These are phyloP conservation scores for Chymomyza procnemis DNA, from an alignment of 2,888 invertebrate species.

Conservation along the genomic window DNA sequence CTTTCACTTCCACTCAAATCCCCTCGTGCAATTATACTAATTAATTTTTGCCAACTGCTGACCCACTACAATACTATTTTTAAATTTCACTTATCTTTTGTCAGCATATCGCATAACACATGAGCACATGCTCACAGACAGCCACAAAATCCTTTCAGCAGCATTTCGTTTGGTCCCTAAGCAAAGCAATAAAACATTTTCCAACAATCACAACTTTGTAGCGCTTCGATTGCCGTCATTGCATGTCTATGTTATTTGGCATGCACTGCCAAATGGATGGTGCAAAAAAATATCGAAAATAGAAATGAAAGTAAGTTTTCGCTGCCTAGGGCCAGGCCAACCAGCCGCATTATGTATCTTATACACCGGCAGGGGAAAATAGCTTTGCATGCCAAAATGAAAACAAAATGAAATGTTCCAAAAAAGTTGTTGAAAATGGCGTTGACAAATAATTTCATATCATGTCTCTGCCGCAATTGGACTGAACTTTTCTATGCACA, in stretches of 20 bases:
- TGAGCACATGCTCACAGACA: background rate
- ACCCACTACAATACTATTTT: background rate
- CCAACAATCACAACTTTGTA: conserved; percentile 62
- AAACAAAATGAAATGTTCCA: conserved; percentile 67
- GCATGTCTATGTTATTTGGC: conserved; percentile 53
- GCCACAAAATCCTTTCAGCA: background rate
- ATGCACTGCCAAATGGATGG: conserved; percentile 34
- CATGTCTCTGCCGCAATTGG: conserved; percentile 44
- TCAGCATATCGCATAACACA: background rate
- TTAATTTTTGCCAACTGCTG: background rate
- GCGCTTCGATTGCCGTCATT: conserved; percentile 56
- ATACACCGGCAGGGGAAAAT: conserved; percentile 9
- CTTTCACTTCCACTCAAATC: background rate
- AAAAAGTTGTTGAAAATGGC: conserved; percentile 70
- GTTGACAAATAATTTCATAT: conserved; percentile 73
- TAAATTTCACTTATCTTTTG: background rate
- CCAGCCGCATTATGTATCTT: background rate
- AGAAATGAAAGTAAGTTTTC: conserved; percentile 34
- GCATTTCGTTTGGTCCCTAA: background rate
- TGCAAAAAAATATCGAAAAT: conserved; percentile 24
- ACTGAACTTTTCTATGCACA: background rate
- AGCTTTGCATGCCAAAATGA: conserved; percentile 54
- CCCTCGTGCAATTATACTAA: background rate
- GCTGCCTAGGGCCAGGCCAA: background rate
- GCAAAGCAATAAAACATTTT: conserved; percentile 64